Percentiles rank a stretch among this genome's conserved stretches.
Evolutionary conservation across 1,140 invertebrate species (phyloP).

Genomic region (Chlorops oryzae): DNA sequence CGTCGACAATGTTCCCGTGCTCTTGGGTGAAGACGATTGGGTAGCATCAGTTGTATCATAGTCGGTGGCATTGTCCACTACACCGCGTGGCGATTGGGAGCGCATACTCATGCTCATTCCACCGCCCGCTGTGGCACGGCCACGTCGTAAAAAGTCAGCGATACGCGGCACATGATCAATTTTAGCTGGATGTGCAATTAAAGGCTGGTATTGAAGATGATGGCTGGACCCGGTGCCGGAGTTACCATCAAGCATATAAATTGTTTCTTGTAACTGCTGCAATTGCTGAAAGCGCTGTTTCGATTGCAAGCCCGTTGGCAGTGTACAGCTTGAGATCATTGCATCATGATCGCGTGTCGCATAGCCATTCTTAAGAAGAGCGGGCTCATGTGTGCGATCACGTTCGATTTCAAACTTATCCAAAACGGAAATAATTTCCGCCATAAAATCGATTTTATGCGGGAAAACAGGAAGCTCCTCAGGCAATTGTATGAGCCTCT

Average conservation of each 20-base stretch:
- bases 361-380: conserved; percentile 33
- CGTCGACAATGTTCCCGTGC: conserved; percentile 12
- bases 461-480: conserved; percentile 94
- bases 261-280: conserved; percentile 40
- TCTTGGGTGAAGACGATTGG: conserved; percentile 43
- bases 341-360: conserved; percentile 48
- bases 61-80: conserved; percentile 56
- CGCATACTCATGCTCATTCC: conserved; percentile 39
- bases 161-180: conserved; percentile 44
- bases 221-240: conserved; percentile 12
- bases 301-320: conserved; percentile 51
- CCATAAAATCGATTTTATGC: conserved; percentile 75
- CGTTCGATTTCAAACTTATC: conserved; percentile 58
- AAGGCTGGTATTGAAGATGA: conserved; percentile 36
- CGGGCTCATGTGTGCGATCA: conserved; percentile 32
- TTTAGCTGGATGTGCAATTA: conserved; percentile 40
- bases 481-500: conserved; percentile 82
- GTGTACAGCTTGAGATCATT: conserved; percentile 57
- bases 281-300: conserved; percentile 41
- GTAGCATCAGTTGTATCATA: conserved; percentile 47
- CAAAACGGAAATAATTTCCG: conserved; percentile 76
- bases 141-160: conserved; percentile 37
- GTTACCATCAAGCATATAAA: conserved; percentile 28
- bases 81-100: conserved; percentile 51
- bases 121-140: too few species aligned